These are phyloP conservation scores for Germaria angustata DNA, from an alignment of 2,888 invertebrate genomes.

Conservation along the genomic window DNA sequence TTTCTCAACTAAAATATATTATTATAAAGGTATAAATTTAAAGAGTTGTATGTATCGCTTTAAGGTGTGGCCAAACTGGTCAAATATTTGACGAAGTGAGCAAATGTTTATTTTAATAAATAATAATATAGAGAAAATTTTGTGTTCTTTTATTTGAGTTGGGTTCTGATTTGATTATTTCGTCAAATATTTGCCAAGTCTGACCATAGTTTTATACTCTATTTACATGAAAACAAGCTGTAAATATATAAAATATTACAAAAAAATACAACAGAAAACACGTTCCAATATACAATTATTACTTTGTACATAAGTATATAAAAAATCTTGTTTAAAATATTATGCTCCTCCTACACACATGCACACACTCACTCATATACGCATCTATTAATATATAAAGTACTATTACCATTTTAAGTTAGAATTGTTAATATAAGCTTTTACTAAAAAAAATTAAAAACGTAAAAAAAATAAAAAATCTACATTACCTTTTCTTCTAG, in stretches of 20 bases:
- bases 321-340: conserved; percentile 31
- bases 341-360: neutral
- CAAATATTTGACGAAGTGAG: too few relatives aligned
- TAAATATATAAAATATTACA: too few relatives aligned
- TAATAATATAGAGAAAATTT: too few relatives aligned
- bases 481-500: conserved; percentile 26
- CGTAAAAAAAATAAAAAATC: neutral
- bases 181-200: neutral
- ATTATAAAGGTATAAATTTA: too few relatives aligned
- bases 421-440: conserved; percentile 53
- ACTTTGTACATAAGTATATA: conserved; percentile 42
- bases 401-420: conserved; percentile 42
- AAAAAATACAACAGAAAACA: too few relatives aligned
- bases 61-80: too few relatives aligned
- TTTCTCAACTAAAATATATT: too few relatives aligned
- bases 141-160: too few relatives aligned
- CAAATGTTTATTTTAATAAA: too few relatives aligned
- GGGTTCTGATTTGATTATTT: too few relatives aligned
- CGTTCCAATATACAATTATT: conserved; percentile 44
- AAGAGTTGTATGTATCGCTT: too few relatives aligned
- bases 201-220: neutral
- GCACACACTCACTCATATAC: too few relatives aligned
- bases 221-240: neutral
- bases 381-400: conserved; percentile 11
- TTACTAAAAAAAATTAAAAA: conserved; percentile 23